Evolutionary conservation across 2,113 vertebrate species (phyloP).

Genomic region (Neogale vison): DNA sequence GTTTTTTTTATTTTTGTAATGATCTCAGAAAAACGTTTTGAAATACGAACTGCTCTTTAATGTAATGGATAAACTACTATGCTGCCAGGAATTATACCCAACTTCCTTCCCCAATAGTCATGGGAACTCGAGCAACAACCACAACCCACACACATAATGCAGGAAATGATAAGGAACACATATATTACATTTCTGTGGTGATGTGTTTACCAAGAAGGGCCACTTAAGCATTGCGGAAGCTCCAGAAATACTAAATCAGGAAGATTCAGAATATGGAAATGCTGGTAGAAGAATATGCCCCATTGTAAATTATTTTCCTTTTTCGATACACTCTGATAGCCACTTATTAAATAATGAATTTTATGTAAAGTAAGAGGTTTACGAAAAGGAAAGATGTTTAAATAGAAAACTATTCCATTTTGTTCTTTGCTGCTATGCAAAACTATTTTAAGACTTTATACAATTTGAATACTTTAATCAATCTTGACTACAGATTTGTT

Average conservation of each 20-base stretch:
- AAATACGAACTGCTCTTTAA: conserved; percentile 84
- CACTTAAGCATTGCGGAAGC: not conserved
- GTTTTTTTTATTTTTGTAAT: conserved; percentile 84
- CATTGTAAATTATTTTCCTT: conserved; percentile 42
- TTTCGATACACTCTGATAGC: conserved; percentile 31
- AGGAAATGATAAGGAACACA: conserved; percentile 73
- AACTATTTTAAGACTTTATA: not conserved
- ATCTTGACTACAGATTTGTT: not conserved
- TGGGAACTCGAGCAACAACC: conserved; percentile 84
- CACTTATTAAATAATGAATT: not conserved
- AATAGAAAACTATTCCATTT: not conserved
- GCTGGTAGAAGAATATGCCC: not conserved
- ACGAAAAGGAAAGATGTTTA: not conserved
- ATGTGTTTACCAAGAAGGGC: conserved; percentile 47
- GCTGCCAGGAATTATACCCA: conserved; percentile 82
- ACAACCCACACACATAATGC: conserved; percentile 78
- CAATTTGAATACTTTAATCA: not conserved
- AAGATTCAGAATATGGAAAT: not conserved
- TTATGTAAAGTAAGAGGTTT: conserved; percentile 7
- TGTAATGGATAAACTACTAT: conserved; percentile 80
- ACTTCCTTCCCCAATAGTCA: conserved; percentile 85
- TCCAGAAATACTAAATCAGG: not conserved
- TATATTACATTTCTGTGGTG: conserved; percentile 70
- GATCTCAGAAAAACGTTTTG: conserved; percentile 81
- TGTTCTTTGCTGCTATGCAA: not conserved